phyloP scores from a whole-genome alignment of 92 coral and sea anemone species.

The Palythoa heliodiscus region DNA sequence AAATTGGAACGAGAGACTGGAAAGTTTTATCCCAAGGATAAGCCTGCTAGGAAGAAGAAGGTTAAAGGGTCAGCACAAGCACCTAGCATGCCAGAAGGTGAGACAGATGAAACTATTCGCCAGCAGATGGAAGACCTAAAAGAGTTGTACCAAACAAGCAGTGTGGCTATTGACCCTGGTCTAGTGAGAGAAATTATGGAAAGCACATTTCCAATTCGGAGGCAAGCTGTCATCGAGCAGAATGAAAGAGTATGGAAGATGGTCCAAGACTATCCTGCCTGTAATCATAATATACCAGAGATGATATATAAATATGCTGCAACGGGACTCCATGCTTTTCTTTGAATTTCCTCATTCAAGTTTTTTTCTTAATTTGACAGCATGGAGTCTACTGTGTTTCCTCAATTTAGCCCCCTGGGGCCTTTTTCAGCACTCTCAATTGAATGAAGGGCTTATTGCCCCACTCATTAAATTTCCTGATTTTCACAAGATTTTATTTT shows the following conservation, averaged over 20 bases:
- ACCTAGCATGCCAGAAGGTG: constrained; percentile 61
- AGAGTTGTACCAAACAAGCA: constrained; percentile 16
- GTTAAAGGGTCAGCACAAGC: not conserved
- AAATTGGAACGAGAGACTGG: constrained; percentile 3
- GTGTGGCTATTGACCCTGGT: constrained; percentile 32
- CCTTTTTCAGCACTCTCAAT: too few species aligned
- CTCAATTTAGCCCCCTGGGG: too few species aligned
- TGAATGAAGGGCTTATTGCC: too few species aligned
- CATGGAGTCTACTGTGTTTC: too few species aligned
- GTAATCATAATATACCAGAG: too few species aligned
- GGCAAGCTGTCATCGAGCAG: constrained; percentile 30
- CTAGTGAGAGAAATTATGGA: constrained; percentile 47
- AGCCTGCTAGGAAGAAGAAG: constrained; percentile 54
- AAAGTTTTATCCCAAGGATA: constrained; percentile 33
- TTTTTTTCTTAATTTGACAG: too few species aligned
- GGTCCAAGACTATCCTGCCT: constrained; percentile 43
- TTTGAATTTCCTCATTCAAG: too few species aligned
- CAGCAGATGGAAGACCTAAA: constrained; percentile 37
- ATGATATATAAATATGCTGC: too few species aligned
- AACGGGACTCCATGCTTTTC: too few species aligned
- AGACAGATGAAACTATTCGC: constrained; percentile 55
- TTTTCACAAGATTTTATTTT: too few species aligned
- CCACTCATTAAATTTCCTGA: too few species aligned
- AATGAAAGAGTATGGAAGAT: constrained; percentile 47
- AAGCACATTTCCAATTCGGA: constrained; percentile 43